These are phyloP conservation scores for Heliocidaris erythrogramma DNA, from an alignment of 35 echinoderm and acorn worm species.

Conservation along the genomic window DNA sequence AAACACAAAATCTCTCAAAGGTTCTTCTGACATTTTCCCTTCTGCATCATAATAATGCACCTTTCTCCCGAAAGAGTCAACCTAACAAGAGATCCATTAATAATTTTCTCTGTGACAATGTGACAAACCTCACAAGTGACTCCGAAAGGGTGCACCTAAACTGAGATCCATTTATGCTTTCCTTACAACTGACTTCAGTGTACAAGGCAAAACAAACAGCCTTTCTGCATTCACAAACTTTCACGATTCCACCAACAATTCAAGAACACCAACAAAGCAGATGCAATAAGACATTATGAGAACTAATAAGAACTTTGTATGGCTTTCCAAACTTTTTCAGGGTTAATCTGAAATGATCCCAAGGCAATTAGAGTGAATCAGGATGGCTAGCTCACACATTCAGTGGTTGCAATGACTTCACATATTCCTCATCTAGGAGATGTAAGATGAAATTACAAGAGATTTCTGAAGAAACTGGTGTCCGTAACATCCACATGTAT, in stretches of 20 bases:
- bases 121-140: background rate
- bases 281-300: too few relatives aligned
- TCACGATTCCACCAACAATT: background rate
- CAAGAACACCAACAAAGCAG: background rate
- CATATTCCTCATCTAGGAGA: too few relatives aligned
- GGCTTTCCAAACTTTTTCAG: too few relatives aligned
- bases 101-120: background rate
- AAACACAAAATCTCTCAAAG: background rate
- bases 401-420: too few relatives aligned
- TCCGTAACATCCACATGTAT: too few relatives aligned
- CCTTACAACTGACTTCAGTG: background rate
- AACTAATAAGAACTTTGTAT: too few relatives aligned
- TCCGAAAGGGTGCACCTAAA: background rate
- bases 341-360: too few relatives aligned
- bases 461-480: too few relatives aligned
- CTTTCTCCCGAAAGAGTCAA: background rate
- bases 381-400: too few relatives aligned
- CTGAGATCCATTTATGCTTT: background rate
- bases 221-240: background rate
- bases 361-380: too few relatives aligned
- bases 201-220: background rate
- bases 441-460: too few relatives aligned
- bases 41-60: background rate
- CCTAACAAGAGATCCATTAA: background rate
- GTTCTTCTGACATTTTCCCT: background rate